Evolutionary conservation across 2,888 invertebrate genomes (phyloP).

Genomic region (Drosophila yooni): DNA sequence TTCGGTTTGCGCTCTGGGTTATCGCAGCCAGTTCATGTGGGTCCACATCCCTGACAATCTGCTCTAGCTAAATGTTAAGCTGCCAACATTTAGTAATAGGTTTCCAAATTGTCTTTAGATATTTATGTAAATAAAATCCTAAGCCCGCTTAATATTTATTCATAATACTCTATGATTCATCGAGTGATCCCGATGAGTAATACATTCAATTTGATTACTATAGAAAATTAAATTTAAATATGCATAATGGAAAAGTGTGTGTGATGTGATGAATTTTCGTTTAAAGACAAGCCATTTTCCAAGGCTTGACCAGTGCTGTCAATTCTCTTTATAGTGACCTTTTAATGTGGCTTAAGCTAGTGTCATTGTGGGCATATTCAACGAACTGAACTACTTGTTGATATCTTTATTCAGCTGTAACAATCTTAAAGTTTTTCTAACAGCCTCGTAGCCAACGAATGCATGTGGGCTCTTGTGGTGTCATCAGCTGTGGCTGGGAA

Average conservation of each 20-base stretch:
- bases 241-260: conserved; percentile 1
- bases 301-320: background rate
- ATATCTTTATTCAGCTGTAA: conserved; percentile 28
- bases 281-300: background rate
- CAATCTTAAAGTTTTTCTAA: conserved; percentile 25
- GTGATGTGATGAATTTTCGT: background rate
- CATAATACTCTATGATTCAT: conserved; percentile 28
- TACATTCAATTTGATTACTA: background rate
- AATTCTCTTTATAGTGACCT: background rate
- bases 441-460: conserved; percentile 9
- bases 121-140: conserved; percentile 29
- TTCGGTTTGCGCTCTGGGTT: conserved; percentile 53
- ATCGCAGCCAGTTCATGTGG: conserved; percentile 70
- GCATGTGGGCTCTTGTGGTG: conserved; percentile 42
- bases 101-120: conserved; percentile 14
- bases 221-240: background rate
- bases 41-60: conserved; percentile 35
- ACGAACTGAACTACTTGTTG: conserved; percentile 18
- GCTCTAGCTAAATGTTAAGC: conserved; percentile 32
- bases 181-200: conserved; percentile 16
- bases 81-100: conserved; percentile 14
- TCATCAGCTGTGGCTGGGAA: conserved; percentile 36
- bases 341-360: conserved; percentile 6
- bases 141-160: conserved; percentile 5
- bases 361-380: conserved; percentile 11